Conservation (phyloP, 1,140 invertebrate genomes). For the Cataglyphis hispanica region DNA sequence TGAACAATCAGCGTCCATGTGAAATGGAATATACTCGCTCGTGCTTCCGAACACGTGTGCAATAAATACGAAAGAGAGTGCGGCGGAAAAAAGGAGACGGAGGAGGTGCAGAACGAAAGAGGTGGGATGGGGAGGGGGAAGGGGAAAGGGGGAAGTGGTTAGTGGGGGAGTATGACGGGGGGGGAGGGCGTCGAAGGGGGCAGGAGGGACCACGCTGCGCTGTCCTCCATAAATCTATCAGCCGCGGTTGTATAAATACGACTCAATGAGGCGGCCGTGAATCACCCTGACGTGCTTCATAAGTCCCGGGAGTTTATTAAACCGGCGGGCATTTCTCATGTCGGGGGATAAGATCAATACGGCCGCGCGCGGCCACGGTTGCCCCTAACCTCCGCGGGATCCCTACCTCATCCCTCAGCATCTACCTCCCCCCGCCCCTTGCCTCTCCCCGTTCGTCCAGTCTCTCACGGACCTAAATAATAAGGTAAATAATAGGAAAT, state of each 20-base stretch:
- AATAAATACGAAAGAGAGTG: slow-evolving; percentile 63
- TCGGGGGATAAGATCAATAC: slow-evolving; percentile 87
- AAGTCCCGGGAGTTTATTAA: slow-evolving; percentile 87
- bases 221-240: slow-evolving; percentile 87
- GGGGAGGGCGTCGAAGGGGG: slow-evolving; percentile 63
- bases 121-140: slow-evolving; percentile 58
- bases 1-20: slow-evolving; percentile 50
- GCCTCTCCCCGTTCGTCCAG: slow-evolving; percentile 46
- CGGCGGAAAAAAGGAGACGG: slow-evolving; percentile 52
- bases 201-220: slow-evolving; percentile 84
- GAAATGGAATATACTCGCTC: slow-evolving; percentile 50
- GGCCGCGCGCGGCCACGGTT: slow-evolving; percentile 83
- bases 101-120: slow-evolving; percentile 71
- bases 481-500: slow-evolving; percentile 80
- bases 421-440: slow-evolving; percentile 12
- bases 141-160: slow-evolving; percentile 62
- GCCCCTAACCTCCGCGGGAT: slow-evolving; percentile 78
- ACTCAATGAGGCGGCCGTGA: slow-evolving; percentile 87
- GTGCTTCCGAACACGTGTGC: slow-evolving; percentile 40
- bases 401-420: slow-evolving; percentile 62
- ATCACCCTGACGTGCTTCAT: slow-evolving; percentile 87
- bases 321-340: slow-evolving; percentile 87
- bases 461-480: slow-evolving; percentile 74
- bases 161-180: slow-evolving; percentile 65
- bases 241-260: slow-evolving; percentile 87